Evolutionary conservation across 2,888 invertebrate species (phyloP).

Genomic region (Microctonus aethiopoides): DNA sequence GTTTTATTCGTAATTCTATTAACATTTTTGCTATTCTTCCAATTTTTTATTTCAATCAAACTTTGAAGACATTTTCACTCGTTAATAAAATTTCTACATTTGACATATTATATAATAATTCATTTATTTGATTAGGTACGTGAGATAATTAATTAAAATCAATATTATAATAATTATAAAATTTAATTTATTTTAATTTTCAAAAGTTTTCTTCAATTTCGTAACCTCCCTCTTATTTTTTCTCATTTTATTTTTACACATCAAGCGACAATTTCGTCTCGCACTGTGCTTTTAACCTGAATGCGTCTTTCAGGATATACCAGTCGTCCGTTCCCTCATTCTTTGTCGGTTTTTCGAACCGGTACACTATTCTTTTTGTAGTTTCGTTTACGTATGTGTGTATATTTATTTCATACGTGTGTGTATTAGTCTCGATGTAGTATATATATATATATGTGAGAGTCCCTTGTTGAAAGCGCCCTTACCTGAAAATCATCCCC

Average conservation of each 20-base stretch:
- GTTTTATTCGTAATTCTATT: not conserved
- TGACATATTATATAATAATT: no score
- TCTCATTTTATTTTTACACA: constrained; percentile 17
- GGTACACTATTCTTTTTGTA: constrained; percentile 57
- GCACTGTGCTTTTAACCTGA: constrained; percentile 63
- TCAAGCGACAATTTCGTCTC: constrained; percentile 55
- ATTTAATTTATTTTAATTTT: not conserved
- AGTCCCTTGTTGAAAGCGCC: constrained; percentile 57
- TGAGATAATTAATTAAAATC: not conserved
- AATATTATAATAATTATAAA: not conserved
- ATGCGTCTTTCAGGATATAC: constrained; percentile 64
- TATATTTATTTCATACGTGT: not conserved
- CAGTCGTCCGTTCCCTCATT: constrained; percentile 51
- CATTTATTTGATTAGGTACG: not conserved
- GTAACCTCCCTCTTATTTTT: constrained; percentile 22
- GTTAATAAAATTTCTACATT: no score
- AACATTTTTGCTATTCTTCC: no score
- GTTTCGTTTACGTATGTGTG: constrained; percentile 2
- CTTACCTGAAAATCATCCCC: constrained; percentile 65
- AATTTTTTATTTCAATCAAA: no score
- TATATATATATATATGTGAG: constrained; percentile 31
- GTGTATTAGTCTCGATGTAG: constrained; percentile 20
- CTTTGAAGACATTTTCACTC: no score
- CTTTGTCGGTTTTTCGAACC: constrained; percentile 64
- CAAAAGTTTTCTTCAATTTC: not conserved